These are phyloP conservation scores for Tor tambroides DNA, from an alignment of 2,113 vertebrate species.

Conservation along the genomic window DNA sequence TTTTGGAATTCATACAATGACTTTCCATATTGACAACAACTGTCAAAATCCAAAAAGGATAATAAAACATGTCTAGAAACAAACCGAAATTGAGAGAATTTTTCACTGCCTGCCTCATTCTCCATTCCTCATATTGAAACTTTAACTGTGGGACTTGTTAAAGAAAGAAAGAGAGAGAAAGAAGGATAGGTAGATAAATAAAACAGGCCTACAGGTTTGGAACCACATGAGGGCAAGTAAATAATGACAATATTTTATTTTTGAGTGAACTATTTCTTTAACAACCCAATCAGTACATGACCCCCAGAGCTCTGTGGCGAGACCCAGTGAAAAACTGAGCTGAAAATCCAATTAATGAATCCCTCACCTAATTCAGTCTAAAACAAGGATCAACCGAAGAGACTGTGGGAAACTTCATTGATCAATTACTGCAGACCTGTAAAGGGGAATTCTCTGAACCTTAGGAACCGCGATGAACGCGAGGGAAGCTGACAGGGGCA, in stretches of 20 bases:
- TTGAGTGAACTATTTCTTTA: background rate
- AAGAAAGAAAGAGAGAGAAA: too few relatives aligned
- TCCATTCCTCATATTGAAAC: too few relatives aligned
- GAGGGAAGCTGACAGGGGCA: slow-evolving; percentile 53
- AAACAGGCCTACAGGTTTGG: background rate
- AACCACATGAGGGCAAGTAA: background rate
- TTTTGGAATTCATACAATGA: too few relatives aligned
- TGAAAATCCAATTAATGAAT: slow-evolving; percentile 41
- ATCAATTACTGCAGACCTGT: slow-evolving; percentile 36
- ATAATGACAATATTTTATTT: background rate
- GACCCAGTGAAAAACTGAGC: slow-evolving; percentile 28
- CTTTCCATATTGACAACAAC: too few relatives aligned
- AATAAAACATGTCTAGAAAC: too few relatives aligned
- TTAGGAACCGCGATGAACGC: background rate
- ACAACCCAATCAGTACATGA: slow-evolving; percentile 14
- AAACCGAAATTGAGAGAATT: too few relatives aligned
- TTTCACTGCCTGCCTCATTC: too few relatives aligned
- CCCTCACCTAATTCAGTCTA: slow-evolving; percentile 33
- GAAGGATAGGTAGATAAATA: too few relatives aligned
- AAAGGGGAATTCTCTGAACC: slow-evolving; percentile 5
- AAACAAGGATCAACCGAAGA: slow-evolving; percentile 28
- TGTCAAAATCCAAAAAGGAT: too few relatives aligned
- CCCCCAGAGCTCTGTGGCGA: background rate
- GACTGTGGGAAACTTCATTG: slow-evolving; percentile 38
- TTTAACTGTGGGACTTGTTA: too few relatives aligned